These are phyloP conservation scores for Panurus biarmicus DNA, from an alignment of 2,113 vertebrate species.

Conservation along the genomic window DNA sequence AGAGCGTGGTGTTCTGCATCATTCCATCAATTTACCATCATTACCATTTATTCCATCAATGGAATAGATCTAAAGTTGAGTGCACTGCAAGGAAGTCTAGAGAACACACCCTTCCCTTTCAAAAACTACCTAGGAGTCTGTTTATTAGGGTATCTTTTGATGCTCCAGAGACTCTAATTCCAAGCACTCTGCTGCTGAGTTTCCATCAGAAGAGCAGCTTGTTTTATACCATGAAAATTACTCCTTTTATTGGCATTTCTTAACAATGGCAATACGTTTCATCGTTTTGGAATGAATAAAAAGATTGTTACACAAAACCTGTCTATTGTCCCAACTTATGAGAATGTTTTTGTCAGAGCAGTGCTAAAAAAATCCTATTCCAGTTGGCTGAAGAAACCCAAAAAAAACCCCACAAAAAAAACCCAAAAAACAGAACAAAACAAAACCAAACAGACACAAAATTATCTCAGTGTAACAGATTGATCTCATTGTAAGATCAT, in stretches of 20 bases:
- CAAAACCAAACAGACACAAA: neutral
- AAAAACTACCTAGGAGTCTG: neutral
- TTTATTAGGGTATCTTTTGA: neutral
- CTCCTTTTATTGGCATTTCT: neutral
- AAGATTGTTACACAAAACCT: neutral
- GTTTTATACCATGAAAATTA: neutral
- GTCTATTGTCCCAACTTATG: neutral
- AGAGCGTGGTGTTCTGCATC: neutral
- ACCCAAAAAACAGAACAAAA: neutral
- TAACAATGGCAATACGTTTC: neutral
- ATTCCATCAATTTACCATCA: neutral
- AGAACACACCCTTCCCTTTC: neutral
- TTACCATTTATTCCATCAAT: too few species aligned
- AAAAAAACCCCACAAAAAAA: neutral
- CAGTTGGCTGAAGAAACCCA: neutral
- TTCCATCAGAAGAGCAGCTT: neutral
- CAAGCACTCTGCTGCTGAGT: neutral
- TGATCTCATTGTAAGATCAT: neutral
- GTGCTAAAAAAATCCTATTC: neutral
- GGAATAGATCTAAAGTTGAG: neutral
- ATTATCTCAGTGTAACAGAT: neutral
- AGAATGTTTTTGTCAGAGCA: neutral
- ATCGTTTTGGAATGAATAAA: neutral
- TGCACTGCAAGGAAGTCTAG: neutral
- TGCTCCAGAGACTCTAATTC: neutral